Base-by-base conservation (phyloP, 1,140 invertebrate genomes). In the Ericerus pela region DNA sequence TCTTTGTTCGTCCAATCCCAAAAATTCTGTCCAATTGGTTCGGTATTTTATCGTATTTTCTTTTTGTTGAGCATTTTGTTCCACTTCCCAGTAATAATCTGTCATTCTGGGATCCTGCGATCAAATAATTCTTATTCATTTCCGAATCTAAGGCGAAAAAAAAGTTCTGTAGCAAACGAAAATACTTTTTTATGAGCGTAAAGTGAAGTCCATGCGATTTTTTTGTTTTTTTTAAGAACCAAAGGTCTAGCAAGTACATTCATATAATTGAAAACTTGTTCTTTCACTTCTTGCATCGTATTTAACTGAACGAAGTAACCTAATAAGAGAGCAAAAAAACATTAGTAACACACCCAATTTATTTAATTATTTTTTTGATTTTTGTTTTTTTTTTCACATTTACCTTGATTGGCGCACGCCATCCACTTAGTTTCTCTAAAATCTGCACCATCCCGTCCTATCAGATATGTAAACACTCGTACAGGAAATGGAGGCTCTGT, bases 401-500 rank as follows among this genome's bases (percentile, higher is more conserved):
- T 67, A 79, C 84, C 85, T 74, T 79, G 79, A 73, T 98, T 97
- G 2, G 81, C 82, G 71, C 95, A 98, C 37, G 95, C 94, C 84
- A 99, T 98, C 87, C 88, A 95, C 66, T 88, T 84, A 59, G 96
- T 85, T 65, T 96, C 78, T 62, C 79, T 74, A 18, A 82, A 79
- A 69, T 87, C 84, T 6, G 79, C 76, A 20, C 82, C 80, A 73
- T 97, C 92, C 66, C 88, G 79, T 47, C 94, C 93, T 70, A 99
- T 91, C 58, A 97, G 75, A 76, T 96, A 99, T 26, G 96, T 96
- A 71, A 99, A 99, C 58, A 99, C 83, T 62, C 96, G 76, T 11
- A 96, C 88, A 58, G 88, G 80, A 69, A 80, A 85, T 62, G 76
- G 72, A 1, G 75, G 74, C 59, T 78, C 75, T 58, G 56, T 60